These are phyloP conservation scores for Anolis sagrei DNA, from an alignment of 2,113 vertebrate species.

Conservation along the genomic window DNA sequence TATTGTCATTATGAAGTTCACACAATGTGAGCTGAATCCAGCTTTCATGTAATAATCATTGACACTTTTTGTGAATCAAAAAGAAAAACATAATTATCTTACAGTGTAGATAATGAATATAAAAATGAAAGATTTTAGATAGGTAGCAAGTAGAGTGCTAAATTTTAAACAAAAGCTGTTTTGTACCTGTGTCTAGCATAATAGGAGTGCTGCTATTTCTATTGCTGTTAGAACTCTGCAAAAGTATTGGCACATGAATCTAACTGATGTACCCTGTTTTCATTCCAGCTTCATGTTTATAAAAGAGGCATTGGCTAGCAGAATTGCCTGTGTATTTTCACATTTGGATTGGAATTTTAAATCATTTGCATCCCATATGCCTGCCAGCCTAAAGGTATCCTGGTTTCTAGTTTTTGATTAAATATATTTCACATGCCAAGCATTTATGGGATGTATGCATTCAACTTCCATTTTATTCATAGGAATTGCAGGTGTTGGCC, in stretches of 20 bases:
- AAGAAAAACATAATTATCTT: conserved; percentile 48
- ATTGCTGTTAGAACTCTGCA: conserved; percentile 42
- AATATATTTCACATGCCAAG: neutral
- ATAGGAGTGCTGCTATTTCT: conserved; percentile 25
- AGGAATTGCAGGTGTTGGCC: neutral
- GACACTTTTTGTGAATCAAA: conserved; percentile 38
- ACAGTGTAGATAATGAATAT: conserved; percentile 46
- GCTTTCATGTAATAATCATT: conserved; percentile 42
- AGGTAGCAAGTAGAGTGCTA: conserved; percentile 50
- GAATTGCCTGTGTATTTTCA: neutral
- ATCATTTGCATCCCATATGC: neutral
- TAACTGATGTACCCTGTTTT: conserved; percentile 43
- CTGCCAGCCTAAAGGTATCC: neutral
- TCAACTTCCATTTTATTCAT: neutral
- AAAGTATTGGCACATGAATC: conserved; percentile 41
- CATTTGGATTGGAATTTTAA: conserved; percentile 4
- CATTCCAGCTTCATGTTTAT: neutral
- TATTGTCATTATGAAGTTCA: conserved; percentile 54
- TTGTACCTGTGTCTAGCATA: conserved; percentile 51
- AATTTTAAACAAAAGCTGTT: conserved; percentile 51
- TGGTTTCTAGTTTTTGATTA: neutral
- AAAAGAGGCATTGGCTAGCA: conserved; percentile 6
- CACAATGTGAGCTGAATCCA: conserved; percentile 25
- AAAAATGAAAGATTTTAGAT: conserved; percentile 57
- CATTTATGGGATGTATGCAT: neutral